Evolutionary conservation across 2,888 invertebrate species (phyloP), one percentile per base, ranked within the genome.

Genomic region (Omphaloscelis lunosa): DNA sequence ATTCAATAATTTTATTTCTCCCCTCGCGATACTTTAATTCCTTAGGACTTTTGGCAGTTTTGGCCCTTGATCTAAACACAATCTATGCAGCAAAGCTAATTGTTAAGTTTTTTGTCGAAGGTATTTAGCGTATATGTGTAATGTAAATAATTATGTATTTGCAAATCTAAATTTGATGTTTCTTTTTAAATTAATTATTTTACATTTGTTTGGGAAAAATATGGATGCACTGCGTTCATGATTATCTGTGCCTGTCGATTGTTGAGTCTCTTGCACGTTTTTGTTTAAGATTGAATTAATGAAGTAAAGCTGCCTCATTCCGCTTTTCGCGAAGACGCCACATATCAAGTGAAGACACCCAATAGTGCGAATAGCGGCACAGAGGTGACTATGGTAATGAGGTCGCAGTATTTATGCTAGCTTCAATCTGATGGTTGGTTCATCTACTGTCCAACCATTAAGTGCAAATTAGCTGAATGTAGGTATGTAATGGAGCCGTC

Each of bases 401-500:
- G 53, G 27, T 62, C 9, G 15, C 20, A 59, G 34, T 34, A 66
- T 71, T 71, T n/a, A 72, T 48, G n/a, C 20, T 74, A 66, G n/a
- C 53, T 39, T 45, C 53, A 15, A 65, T 45, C 11, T 41, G 17
- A 53, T 77, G 51, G 51, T 75, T 75, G 61, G 75, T 29, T 15
- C 39, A 61, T 12, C 75, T 62, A 41, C 29, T 75, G 29, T 20
- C 27, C 51, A 61, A 53, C 45, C 61, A 39, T 66, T 74, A n/a
- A 74, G 23, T 75, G 61, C 39, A 67, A 62, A 66, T 62, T 23
- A 75, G 56, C 61, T 68, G 61, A 51, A 79, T 51, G 23, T 67
- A 62, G n/a, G 51, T 75, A 34, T 56, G 27, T 27, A 63, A 34
- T 51, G 56, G 56, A 75, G 66, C 67, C 67, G 76, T 82, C 66